Base-by-base conservation (phyloP, 1,140 invertebrate species). In the Drosophila willistoni region DNA sequence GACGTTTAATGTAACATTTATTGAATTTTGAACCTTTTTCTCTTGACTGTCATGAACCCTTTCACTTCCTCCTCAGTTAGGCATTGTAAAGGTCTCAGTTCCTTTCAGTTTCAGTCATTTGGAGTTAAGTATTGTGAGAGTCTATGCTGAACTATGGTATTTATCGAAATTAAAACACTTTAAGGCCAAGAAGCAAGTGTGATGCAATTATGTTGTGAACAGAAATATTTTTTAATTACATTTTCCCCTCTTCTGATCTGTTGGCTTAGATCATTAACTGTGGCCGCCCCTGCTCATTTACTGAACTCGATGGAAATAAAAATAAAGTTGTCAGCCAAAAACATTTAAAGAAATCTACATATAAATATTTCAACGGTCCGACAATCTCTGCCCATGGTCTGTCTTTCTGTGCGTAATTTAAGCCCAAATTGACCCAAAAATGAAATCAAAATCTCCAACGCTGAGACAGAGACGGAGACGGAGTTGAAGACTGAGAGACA, bases 341-440 rank as follows among this genome's bases (percentile, higher is more conserved):
- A 71, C 39, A 44, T 63, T 44, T 63, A 44, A 29, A 51, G 12
- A 61, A 41, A 63, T 47, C 44, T 51, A 65, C 81, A 83, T 83
- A 83, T 72, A 79, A 83, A 83, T 84, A 84, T 81, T 79, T 81
- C 79, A 70, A 62, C 70, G 61, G 61, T 36, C 64, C 34, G 65
- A 51, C 81, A 81, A 84, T 85, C 81, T 72, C 81, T 59, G 71
- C 76, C 81, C 80, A 80, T 84, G 81, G 82, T 83, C 68, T 51
- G 44, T 51, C 44, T 51, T 19, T 65, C 34, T 63, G 64, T 62
- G 73, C 66, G 82, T 86, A 79, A 86, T 86, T 86, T 87, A 86
- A 86, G 83, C 84, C 76, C 83, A 87, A 87, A 83, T 75, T 86
- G 83, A 86, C 83, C 83, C 72, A 86, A 86, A 86, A 87, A 87